These are phyloP conservation scores for Morbakka virulenta DNA, from an alignment of 30 jellyfish, hydroid and myxozoan genomes.

Conservation along the genomic window DNA sequence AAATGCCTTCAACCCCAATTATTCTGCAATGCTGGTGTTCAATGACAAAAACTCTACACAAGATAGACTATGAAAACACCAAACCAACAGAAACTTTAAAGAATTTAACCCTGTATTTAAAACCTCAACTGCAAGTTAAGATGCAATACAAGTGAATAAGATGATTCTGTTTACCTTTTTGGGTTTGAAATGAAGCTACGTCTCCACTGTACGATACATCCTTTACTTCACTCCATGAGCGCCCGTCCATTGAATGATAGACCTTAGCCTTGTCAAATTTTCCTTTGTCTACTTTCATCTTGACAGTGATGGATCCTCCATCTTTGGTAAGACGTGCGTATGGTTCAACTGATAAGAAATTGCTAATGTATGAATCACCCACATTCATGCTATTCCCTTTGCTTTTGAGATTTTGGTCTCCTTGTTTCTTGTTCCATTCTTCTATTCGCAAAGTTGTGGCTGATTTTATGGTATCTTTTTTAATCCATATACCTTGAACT, in stretches of 20 bases:
- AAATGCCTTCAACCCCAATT: too few relatives aligned
- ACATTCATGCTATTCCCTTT: conserved; percentile 37
- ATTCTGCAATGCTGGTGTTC: too few relatives aligned
- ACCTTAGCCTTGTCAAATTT: conserved; percentile 27
- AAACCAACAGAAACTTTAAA: too few relatives aligned
- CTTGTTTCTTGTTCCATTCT: conserved; percentile 47
- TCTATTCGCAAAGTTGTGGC: conserved; percentile 17
- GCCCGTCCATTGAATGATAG: conserved; percentile 69
- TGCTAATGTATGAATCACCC: conserved; percentile 71
- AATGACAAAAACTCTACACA: too few relatives aligned
- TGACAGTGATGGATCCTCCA: conserved; percentile 62
- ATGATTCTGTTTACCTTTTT: conserved; percentile 70
- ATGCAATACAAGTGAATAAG: too few relatives aligned
- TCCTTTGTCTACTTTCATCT: conserved; percentile 59
- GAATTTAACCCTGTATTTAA: too few relatives aligned
- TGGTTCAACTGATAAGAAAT: conserved; percentile 68
- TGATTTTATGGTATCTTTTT: conserved; percentile 41
- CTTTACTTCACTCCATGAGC: conserved; percentile 56
- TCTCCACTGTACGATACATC: conserved; percentile 39
- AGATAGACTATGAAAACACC: too few relatives aligned
- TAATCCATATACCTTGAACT: conserved; percentile 47
- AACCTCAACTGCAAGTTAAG: too few relatives aligned
- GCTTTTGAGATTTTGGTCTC: background rate
- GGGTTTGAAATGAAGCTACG: conserved; percentile 52
- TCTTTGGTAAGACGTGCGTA: conserved; percentile 31